Evolutionary conservation across 37 sponge, comb jelly and placozoan species (phyloP).

Genomic region (Hexactinellida sp.): DNA sequence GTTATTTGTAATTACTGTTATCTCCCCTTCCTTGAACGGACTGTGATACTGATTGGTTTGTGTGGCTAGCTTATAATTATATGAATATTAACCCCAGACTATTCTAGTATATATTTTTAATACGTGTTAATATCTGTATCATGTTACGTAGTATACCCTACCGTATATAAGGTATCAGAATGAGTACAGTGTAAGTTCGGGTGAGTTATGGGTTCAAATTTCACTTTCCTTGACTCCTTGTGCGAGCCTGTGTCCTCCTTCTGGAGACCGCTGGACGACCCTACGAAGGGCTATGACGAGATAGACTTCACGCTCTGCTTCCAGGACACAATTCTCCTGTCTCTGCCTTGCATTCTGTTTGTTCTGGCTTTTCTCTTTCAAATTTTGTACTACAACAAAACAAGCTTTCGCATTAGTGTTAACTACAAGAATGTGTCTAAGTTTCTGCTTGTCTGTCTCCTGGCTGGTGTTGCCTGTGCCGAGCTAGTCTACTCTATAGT

Average conservation of each 20-base stretch:
- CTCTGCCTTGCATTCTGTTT: slow-evolving; percentile 29
- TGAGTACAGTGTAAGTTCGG: too few species aligned
- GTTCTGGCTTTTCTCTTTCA: slow-evolving; percentile 23
- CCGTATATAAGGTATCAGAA: too few species aligned
- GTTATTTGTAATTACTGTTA: too few species aligned
- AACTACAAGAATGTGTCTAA: slow-evolving; percentile 36
- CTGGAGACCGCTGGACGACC: not conserved
- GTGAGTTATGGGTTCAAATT: not conserved
- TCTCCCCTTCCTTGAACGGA: too few species aligned
- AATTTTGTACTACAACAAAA: not conserved
- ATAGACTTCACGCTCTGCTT: slow-evolving; percentile 76
- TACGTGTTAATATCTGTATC: too few species aligned
- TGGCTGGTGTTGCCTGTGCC: not conserved
- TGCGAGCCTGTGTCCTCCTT: slow-evolving; percentile 23
- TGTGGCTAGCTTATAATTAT: too few species aligned
- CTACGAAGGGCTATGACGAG: slow-evolving; percentile 27
- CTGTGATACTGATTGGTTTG: too few species aligned
- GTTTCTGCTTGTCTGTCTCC: not conserved
- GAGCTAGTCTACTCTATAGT: not conserved
- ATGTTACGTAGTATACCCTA: too few species aligned
- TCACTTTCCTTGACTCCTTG: not conserved
- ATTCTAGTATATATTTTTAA: too few species aligned
- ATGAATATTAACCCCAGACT: too few species aligned
- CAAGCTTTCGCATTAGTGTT: slow-evolving; percentile 21
- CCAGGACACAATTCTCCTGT: slow-evolving; percentile 64